phyloP scores from a whole-genome alignment of 2,888 invertebrate genomes.

The Rambutsinella grinnellia region DNA sequence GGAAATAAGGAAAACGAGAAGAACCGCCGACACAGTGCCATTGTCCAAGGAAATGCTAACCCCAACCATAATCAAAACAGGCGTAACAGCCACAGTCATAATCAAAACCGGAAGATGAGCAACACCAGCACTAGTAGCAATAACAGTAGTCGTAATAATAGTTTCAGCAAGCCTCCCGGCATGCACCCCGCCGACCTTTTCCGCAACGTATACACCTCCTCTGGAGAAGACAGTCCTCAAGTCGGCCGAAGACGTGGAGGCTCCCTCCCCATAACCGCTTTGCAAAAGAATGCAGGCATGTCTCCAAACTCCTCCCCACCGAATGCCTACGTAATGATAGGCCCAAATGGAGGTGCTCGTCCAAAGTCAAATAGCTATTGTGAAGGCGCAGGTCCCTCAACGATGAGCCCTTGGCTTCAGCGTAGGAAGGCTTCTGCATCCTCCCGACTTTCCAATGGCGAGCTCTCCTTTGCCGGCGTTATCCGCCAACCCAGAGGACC shows the following conservation, averaged over 20 bases:
- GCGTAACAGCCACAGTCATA: conserved; percentile 32
- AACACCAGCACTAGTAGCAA: conserved; percentile 44
- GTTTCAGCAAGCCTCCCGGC: conserved; percentile 51
- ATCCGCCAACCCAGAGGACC: conserved; percentile 65
- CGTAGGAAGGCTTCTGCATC: conserved; percentile 61
- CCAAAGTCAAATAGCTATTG: conserved; percentile 66
- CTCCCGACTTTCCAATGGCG: conserved; percentile 59
- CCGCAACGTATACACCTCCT: conserved; percentile 41
- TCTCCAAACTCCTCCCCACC: conserved; percentile 62
- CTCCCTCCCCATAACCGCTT: conserved; percentile 58
- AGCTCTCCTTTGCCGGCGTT: conserved; percentile 54
- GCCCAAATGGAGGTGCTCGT: conserved; percentile 46
- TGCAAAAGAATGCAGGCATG: conserved; percentile 41
- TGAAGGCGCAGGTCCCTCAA: conserved; percentile 59
- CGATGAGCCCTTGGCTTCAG: conserved; percentile 66
- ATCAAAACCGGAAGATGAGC: conserved; percentile 32
- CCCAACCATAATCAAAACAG: conserved; percentile 18
- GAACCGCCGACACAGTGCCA: not conserved
- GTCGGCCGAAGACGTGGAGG: conserved; percentile 61
- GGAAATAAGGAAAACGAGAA: not conserved
- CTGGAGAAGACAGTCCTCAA: conserved; percentile 38
- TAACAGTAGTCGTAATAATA: conserved; percentile 56
- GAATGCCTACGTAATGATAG: conserved; percentile 29
- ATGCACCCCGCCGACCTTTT: conserved; percentile 55
- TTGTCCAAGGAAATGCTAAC: conserved; percentile 1